Evolutionary conservation across 2,113 vertebrate species (phyloP), one percentile per base, ranked within the genome.

Genomic region (Zapornia atra): DNA sequence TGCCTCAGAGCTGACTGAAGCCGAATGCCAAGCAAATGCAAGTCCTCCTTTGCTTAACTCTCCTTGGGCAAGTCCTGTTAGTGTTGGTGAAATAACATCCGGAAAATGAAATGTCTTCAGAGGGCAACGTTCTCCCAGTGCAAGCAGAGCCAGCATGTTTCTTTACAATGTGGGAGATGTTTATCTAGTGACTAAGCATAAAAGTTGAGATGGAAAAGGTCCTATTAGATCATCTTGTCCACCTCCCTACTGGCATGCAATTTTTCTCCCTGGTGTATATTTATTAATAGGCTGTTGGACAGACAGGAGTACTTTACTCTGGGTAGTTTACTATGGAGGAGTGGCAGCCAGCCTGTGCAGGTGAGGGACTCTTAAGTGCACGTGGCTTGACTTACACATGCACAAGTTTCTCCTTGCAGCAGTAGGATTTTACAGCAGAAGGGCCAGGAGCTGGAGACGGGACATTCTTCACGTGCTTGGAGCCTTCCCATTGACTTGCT

Each of bases 181-280:
- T 95, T 95, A 31, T 79, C 42, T 68, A 90, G 92, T 97, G 95
- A 96, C 93, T 94, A 96, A 96, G 96, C 95, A 95, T 48, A 90
- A 94, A 96, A 96, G 64, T 31, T 88, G 93, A 70, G 95, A 94
- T 95, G 92, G 95, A 96, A 95, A 94, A 95, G 86, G 72, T 93
- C 90, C 90, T 78, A 4, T 96, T 94, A 94, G 94, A 87, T 97
- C 96, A 96, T 96, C 76, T 56, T 1, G 0, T 92, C 79, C 94
- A 53, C 94, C 90, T 95, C 96, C 96, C 79, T 92, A 64, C 88
- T 94, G 92, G 88, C 11, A 0, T 46, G 68, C 28, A 34, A 4
- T 21, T 64, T 20, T 75, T 66, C 72, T 90, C 90, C 86, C 92
- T 56, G 56, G 87, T 26, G 85, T 61, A 0, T 63, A 12, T 59